Evolutionary conservation across 2,888 invertebrate genomes (phyloP).

Genomic region (Eupithecia insigniata): DNA sequence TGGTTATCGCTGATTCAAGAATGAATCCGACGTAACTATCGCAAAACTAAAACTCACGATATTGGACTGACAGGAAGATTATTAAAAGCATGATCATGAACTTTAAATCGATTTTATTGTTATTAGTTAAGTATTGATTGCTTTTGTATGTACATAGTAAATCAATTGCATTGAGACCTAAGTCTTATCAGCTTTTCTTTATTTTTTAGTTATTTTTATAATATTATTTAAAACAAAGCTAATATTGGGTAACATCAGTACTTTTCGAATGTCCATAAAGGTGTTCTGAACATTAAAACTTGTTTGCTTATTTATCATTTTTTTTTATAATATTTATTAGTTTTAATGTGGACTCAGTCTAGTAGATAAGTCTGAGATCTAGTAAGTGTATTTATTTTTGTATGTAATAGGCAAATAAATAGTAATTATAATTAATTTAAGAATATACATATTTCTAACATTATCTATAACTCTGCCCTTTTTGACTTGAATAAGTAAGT

Average conservation of each 20-base stretch:
- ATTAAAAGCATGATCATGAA: not conserved
- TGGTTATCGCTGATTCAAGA: conserved; percentile 33
- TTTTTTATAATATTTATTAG: not conserved
- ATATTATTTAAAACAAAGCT: not conserved
- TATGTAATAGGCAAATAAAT: not conserved
- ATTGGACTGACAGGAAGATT: not conserved
- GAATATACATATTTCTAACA: not conserved
- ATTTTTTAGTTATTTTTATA: too few relatives aligned
- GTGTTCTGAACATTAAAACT: not conserved
- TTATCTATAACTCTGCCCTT: not conserved
- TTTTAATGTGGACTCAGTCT: not conserved
- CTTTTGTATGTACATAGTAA: not conserved
- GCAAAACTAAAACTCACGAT: not conserved
- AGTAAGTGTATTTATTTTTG: not conserved
- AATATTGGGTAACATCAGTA: not conserved
- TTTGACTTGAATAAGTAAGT: not conserved
- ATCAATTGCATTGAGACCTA: not conserved
- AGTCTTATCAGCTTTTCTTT: not conserved
- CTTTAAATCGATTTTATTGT: not conserved
- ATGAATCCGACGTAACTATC: conserved; percentile 16
- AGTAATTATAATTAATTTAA: too few relatives aligned
- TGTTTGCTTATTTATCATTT: not conserved
- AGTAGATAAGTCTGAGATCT: not conserved
- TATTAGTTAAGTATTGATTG: not conserved
- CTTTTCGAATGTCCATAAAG: not conserved